These are phyloP conservation scores for Heterohyrax brucei DNA, from an alignment of 2,797 vertebrate species.

Conservation along the genomic window DNA sequence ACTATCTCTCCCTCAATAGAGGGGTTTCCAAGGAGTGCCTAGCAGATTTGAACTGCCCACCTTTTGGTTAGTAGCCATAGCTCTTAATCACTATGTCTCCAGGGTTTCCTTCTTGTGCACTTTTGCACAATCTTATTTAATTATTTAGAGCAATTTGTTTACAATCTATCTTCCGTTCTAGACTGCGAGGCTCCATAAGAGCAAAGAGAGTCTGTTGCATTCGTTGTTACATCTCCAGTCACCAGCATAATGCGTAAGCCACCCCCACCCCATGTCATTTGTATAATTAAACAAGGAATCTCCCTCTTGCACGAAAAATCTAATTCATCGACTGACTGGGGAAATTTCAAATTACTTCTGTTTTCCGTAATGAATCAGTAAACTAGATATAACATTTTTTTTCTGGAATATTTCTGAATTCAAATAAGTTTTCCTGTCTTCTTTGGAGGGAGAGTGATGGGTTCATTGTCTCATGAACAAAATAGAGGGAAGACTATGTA, in stretches of 20 bases:
- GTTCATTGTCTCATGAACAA: background rate
- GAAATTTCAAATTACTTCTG: slow-evolving; percentile 30
- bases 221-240: background rate
- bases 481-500: background rate
- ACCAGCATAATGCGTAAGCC: background rate
- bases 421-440: background rate
- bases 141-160: slow-evolving; percentile 25
- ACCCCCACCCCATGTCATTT: background rate
- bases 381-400: background rate
- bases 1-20: background rate
- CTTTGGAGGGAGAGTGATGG: rapidly evolving
- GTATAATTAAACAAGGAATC: background rate
- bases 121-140: background rate
- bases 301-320: background rate
- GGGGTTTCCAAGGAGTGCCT: too few species aligned
- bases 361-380: background rate
- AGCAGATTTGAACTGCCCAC: too few species aligned
- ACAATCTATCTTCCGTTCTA: slow-evolving; percentile 6
- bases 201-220: background rate
- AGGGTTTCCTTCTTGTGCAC: background rate
- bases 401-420: background rate
- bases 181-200: background rate
- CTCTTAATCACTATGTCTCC: too few species aligned
- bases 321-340: background rate
- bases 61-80: too few species aligned